Evolutionary conservation across 53 echinoderm and acorn worm genomes (phyloP).

Genomic region (Paelopatides confundens): DNA sequence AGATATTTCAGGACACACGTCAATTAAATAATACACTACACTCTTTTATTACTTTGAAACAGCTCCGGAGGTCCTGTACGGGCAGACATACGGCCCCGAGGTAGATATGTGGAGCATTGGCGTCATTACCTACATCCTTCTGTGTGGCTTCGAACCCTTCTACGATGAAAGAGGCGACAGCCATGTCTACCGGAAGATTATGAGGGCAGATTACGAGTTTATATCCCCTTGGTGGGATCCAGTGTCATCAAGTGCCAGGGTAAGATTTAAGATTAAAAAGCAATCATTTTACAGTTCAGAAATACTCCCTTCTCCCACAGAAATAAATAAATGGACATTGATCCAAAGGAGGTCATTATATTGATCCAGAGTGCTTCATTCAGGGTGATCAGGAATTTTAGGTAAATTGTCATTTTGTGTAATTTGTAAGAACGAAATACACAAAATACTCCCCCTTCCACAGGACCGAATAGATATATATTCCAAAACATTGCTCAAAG

Average conservation of each 20-base stretch:
- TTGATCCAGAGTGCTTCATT: too few species aligned
- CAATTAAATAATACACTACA: not conserved
- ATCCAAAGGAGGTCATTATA: too few species aligned
- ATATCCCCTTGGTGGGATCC: conserved; percentile 99
- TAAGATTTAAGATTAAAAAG: too few species aligned
- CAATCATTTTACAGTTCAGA: too few species aligned
- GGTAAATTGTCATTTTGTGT: too few species aligned
- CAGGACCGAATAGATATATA: too few species aligned
- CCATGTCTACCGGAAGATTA: conserved; percentile 89
- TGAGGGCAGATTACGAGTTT: conserved; percentile 88
- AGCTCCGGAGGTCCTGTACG: conserved; percentile 93
- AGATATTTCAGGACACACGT: not conserved
- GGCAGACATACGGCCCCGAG: conserved; percentile 73
- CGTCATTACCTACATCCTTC: conserved; percentile 94
- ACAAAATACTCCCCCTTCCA: too few species aligned
- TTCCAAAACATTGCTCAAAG: too few species aligned
- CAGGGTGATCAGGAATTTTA: too few species aligned
- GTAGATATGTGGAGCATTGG: conserved; percentile 99
- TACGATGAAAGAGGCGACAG: conserved; percentile 90
- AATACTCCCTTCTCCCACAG: too few species aligned
- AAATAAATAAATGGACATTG: too few species aligned
- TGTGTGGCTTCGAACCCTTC: conserved; percentile 98
- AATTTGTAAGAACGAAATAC: too few species aligned
- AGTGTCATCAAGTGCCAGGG: conserved; percentile 77
- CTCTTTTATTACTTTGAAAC: conserved; percentile 16